phyloP scores from a whole-genome alignment of 2,113 vertebrate species.

The Callorhinus ursinus region DNA sequence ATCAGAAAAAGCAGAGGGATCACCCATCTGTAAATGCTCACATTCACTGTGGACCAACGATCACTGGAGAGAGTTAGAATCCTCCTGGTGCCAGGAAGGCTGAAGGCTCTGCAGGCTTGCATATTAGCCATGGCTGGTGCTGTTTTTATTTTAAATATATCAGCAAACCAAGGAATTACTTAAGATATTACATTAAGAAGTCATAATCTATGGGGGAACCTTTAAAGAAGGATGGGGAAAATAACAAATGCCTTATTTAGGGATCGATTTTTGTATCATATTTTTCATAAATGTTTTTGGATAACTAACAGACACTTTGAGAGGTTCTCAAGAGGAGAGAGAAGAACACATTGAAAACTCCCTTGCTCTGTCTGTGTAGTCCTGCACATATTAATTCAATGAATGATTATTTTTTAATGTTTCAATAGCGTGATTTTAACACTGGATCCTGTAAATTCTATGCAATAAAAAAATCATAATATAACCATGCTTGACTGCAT shows the following conservation, averaged over 20 bases:
- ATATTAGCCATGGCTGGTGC: not conserved
- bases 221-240: conserved; percentile 1
- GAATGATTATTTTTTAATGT: not conserved
- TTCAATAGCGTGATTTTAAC: not conserved
- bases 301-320: not conserved
- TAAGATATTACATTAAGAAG: not conserved
- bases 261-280: not conserved
- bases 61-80: not conserved
- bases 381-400: not conserved
- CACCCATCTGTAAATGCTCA: not conserved
- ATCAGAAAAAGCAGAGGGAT: conserved; percentile 49
- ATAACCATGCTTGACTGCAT: not conserved
- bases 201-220: not conserved
- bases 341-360: not conserved
- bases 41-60: not conserved
- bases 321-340: not conserved
- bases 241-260: not conserved
- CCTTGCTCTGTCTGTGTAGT: not conserved
- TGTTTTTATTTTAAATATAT: conserved; percentile 24
- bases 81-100: not conserved
- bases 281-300: conserved; percentile 9
- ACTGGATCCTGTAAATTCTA: not conserved
- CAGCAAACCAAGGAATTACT: not conserved
- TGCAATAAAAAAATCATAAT: not conserved
- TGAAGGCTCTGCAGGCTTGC: not conserved